These are phyloP conservation scores for Manis crassicaudata DNA, from an alignment of 2,797 vertebrate species.

Conservation along the genomic window DNA sequence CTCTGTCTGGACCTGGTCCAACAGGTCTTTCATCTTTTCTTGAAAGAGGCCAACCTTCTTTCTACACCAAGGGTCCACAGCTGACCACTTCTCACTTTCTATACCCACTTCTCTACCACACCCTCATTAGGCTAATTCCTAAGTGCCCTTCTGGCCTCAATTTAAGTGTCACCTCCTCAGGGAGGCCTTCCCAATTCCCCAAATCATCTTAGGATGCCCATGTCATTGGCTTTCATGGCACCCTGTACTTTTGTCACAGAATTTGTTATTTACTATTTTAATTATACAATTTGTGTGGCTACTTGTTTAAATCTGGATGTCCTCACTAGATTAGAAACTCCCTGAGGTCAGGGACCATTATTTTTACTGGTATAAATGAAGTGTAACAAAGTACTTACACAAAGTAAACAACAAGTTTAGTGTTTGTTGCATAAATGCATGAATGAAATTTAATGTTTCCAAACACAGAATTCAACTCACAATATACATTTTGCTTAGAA, in stretches of 20 bases:
- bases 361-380: neutral
- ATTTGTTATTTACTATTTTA: neutral
- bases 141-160: neutral
- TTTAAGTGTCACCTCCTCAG: neutral
- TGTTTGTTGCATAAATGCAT: neutral
- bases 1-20: neutral
- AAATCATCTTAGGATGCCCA: neutral
- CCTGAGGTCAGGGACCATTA: neutral
- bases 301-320: slow-evolving; percentile 41
- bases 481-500: neutral
- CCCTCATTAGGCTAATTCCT: neutral
- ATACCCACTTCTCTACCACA: neutral
- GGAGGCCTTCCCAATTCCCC: neutral
- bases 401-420: neutral
- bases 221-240: neutral
- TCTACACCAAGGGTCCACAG: neutral
- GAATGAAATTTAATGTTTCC: slow-evolving; percentile 7
- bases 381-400: neutral
- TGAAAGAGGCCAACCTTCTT: neutral
- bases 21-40: neutral
- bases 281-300: neutral
- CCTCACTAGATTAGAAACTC: neutral
- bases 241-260: neutral
- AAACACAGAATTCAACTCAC: slow-evolving; percentile 21
- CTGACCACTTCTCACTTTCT: neutral